Conservation (phyloP, 2,797 vertebrate genomes). For the Oryzias dopingdopingensis region DNA sequence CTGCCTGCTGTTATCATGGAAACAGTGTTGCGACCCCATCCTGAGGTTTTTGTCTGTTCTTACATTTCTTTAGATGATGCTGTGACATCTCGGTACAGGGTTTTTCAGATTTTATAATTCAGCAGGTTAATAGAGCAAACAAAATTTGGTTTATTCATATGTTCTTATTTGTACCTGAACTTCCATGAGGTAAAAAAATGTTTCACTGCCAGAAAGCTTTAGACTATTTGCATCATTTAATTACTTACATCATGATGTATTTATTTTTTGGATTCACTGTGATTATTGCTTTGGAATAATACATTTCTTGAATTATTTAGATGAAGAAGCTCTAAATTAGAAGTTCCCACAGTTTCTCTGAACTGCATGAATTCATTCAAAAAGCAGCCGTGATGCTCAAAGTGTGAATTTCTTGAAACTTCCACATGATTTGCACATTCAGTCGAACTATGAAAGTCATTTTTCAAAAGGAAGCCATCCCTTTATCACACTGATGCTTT, state of each 20-base stretch:
- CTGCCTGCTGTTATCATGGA: not conserved
- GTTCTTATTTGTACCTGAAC: no score
- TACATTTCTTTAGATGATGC: not conserved
- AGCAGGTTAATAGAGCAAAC: not conserved
- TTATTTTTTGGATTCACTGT: no score
- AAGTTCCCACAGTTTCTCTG: no score
- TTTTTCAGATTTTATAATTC: no score
- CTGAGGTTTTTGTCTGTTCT: constrained; percentile 4
- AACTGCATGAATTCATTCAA: not conserved
- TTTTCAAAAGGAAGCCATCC: constrained; percentile 44
- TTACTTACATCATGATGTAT: no score
- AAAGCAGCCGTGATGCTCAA: not conserved
- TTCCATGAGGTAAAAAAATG: no score
- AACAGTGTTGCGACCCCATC: not conserved
- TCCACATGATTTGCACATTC: constrained; percentile 24
- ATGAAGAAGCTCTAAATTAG: no score
- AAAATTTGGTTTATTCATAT: no score
- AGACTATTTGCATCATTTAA: not conserved
- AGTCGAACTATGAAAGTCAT: constrained; percentile 10
- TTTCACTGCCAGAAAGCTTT: not conserved
- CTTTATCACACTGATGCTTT: constrained; percentile 52
- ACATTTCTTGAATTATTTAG: no score
- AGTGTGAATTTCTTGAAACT: constrained; percentile 15
- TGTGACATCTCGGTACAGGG: no score
- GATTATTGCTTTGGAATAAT: no score